Evolutionary conservation across 2,113 vertebrate genomes (phyloP), one percentile per base, ranked within the genome.

Genomic region (Phylloscopus trochiloides): DNA sequence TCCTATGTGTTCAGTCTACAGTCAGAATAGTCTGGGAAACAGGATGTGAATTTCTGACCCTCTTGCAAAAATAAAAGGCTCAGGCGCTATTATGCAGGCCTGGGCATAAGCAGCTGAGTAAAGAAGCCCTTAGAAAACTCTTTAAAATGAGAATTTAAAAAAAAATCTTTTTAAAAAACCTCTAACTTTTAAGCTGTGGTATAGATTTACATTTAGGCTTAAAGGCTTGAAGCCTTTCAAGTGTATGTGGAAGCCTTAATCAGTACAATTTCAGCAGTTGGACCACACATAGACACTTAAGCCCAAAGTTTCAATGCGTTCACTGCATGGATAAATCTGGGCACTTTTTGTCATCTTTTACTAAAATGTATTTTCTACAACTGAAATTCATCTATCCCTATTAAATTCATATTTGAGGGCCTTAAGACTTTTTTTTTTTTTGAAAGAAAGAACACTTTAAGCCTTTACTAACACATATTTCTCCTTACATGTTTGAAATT

Each of bases 101-200:
- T 90, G 13, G 1, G 1, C 20, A 68, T 10, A 77, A 50, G 19
- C 17, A 14, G 52, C 14, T 86, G 55, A 82, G 17, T 45, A 88
- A 86, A 67, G 5, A 78, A 51, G 36, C 2, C 29, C 58, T 81
- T 14, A 20, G 34, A 66, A 54, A 48, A 18, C 4, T 32, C 6
- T 79, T 43, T 7, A 18, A 61, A 65, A 26, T 15, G 32, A 67
- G 3, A 22, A 16, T n/a, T 57, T 14, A 3, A 0, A 1, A 29
- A 72, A 88, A 92, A 62, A 17, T 7, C 3, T 14, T 12, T 43
- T 52, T 14, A 6, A 36, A 38, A 71, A 34, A 3, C 0, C 3
- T 5, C 6, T 12, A 28, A 21, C 29, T 50, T 85, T 22, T 32
- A 72, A 59, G 21, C 21, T n/a, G 3, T n/a, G 13, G 24, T 16